Evolutionary conservation across 64 coral and sea anemone genomes (phyloP).

Genomic region (Pocillopora verrucosa): DNA sequence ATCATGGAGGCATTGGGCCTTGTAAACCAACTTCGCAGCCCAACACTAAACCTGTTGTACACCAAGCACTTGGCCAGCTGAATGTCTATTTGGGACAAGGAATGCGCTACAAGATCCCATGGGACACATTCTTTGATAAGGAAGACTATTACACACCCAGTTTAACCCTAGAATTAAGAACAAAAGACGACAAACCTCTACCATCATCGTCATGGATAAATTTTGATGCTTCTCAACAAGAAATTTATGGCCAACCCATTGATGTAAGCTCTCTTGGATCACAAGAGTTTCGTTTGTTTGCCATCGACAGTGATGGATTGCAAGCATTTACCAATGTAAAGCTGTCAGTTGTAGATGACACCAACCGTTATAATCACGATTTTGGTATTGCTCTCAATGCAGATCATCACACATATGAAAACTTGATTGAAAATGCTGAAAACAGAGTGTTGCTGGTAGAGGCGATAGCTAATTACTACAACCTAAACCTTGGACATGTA

Average conservation of each 20-base stretch:
- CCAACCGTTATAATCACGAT: slow-evolving; percentile 36
- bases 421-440: neutral
- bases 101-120: slow-evolving; percentile 30
- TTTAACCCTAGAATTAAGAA: slow-evolving; percentile 44
- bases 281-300: slow-evolving; percentile 39
- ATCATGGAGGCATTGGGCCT: neutral
- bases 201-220: slow-evolving; percentile 40
- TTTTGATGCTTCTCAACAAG: slow-evolving; percentile 21
- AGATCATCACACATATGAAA: neutral
- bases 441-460: slow-evolving; percentile 5
- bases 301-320: slow-evolving; percentile 28
- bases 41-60: slow-evolving; percentile 7
- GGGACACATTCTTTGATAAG: slow-evolving; percentile 42
- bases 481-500: slow-evolving; percentile 6
- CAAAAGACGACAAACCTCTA: slow-evolving; percentile 2
- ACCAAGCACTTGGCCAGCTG: neutral
- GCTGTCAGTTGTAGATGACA: slow-evolving; percentile 5
- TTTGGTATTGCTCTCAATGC: neutral
- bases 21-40: neutral
- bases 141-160: slow-evolving; percentile 35
- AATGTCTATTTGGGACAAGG: slow-evolving; percentile 21
- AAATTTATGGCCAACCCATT: slow-evolving; percentile 37
- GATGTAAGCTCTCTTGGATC: neutral
- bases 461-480: slow-evolving; percentile 44
- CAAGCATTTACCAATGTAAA: slow-evolving; percentile 9